phyloP scores from a whole-genome alignment of 2,888 invertebrate species.

The Eucera pruinosa region DNA sequence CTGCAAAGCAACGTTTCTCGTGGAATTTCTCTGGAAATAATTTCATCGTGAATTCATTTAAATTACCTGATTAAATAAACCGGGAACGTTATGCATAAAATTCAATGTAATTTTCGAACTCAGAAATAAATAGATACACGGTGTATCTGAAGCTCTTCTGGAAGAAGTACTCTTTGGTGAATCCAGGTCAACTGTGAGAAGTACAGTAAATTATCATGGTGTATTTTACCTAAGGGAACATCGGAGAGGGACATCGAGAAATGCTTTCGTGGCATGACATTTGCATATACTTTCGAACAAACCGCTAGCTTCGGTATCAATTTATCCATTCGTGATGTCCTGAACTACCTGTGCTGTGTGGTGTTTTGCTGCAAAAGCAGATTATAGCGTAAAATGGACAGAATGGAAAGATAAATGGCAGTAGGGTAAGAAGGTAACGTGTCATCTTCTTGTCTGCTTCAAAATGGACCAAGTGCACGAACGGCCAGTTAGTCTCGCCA shows the following conservation, averaged over 20 bases:
- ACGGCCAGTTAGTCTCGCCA: slow-evolving; percentile 36
- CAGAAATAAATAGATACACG: not conserved
- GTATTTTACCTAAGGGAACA: slow-evolving; percentile 21
- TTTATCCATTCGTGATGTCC: slow-evolving; percentile 42
- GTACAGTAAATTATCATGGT: slow-evolving; percentile 52
- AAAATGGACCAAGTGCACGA: slow-evolving; percentile 61
- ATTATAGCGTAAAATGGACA: slow-evolving; percentile 43
- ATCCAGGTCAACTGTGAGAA: slow-evolving; percentile 25
- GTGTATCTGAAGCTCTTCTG: not conserved
- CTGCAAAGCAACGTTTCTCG: not conserved
- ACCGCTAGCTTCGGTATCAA: slow-evolving; percentile 53
- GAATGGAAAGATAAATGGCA: slow-evolving; percentile 31
- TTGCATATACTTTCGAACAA: slow-evolving; percentile 54
- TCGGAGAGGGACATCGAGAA: slow-evolving; percentile 21
- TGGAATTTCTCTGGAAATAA: too few relatives aligned
- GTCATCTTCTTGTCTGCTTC: slow-evolving; percentile 42
- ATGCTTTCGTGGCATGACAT: slow-evolving; percentile 36
- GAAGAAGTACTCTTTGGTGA: not conserved
- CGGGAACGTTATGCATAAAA: not conserved
- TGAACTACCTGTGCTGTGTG: not conserved
- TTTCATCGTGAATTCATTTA: not conserved
- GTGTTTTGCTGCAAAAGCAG: slow-evolving; percentile 43
- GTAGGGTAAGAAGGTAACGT: slow-evolving; percentile 33
- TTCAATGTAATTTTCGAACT: not conserved
- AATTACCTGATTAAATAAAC: not conserved